Base-by-base conservation (phyloP, 1,140 invertebrate genomes). In the Drosophila funebris region DNA sequence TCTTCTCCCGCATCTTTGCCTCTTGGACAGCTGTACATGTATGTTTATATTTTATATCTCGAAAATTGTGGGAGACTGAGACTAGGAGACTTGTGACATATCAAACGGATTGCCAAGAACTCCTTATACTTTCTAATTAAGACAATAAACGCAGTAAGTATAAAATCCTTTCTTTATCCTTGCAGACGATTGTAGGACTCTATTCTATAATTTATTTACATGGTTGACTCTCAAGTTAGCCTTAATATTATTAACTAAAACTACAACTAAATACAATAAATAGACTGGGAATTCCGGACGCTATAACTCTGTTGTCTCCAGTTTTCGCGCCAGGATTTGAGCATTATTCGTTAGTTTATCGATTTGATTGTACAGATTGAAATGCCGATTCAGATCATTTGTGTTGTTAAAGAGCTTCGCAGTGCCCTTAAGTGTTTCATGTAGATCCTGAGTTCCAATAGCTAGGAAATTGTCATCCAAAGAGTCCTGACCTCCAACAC, bases 301-400 rank as follows among this genome's bases (percentile, higher is more conserved):
- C 84, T 85, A 91, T 71, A 91, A 78, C 41, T 97, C 96, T 7
- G 96, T 97, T 41, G 96, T 97, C 92, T 97, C 96, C 80, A 97
- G 93, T 92, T 97, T 97, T 89, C 96, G 95, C 8, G 95, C 94
- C 31, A 95, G 91, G 14, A 91, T 92, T 78, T 89, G 92, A 92
- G 83, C 92, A 91, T 90, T 90, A 81, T 94, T 94, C 58, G 94
- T 94, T 89, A 94, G 92, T 80, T 94, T 93, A 75, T 94, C 93
- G 76, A 93, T 92, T 92, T 93, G 94, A 72, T 93, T 95, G 81
- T 94, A 95, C 80, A 94, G 93, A 74, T 94, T 95, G 92, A 94
- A 96, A 64, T 93, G 93, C 85, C 94, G 92, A 92, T 94, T 94
- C 92, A 91, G 90, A 92, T 93, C 92, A 90, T 93, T 92, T 92